Base-by-base conservation (phyloP, 2,797 vertebrate genomes). In the Chanos chanos region DNA sequence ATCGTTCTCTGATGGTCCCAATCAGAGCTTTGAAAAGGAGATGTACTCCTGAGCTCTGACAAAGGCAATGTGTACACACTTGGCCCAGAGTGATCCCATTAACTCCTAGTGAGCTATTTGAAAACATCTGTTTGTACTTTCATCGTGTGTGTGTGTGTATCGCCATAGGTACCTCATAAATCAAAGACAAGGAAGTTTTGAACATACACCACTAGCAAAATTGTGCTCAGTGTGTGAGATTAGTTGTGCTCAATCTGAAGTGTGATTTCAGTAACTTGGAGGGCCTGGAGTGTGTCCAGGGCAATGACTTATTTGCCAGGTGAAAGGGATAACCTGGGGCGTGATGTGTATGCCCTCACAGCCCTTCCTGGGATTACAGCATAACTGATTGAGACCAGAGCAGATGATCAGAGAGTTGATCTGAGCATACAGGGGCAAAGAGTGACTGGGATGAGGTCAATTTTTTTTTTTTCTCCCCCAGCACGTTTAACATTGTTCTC, bases 371-470 rank as follows among this genome's bases (percentile, higher is more conserved):
- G 52, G 39, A 57, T 66, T 44, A 58, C 37, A 12, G 25, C 16
- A 48, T 37, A 58, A 30, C 24, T 43, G 40, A 61, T 57, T 12
- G 58, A 61, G 36, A 49, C 30, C 21, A 7, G 3, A n/a, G 31
- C 33, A 40, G 60, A 22, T 50, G 44, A 66, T 63, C 64, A 72
- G 63, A 63, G 59, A 45, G 31, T 12, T 34, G 39, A 49, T 28
- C 9, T 51, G 19, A n/a, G 41, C n/a, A 39, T 5, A 24, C 36
- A 13, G 51, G 51, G 10, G 47, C 58, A 31, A 45, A 55, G 61
- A 48, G 5, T 48, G 41, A 52, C 15, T 62, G 50, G 33, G 44
- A 21, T 59, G 59, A 39, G 43, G 39, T 72, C 59, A 67, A 50
- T 51, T 58, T 64, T 49, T 12, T 8, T 36, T 58, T 16, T 22